These are phyloP conservation scores for Cinara cedri DNA, from an alignment of 2,888 invertebrate species.

Conservation along the genomic window DNA sequence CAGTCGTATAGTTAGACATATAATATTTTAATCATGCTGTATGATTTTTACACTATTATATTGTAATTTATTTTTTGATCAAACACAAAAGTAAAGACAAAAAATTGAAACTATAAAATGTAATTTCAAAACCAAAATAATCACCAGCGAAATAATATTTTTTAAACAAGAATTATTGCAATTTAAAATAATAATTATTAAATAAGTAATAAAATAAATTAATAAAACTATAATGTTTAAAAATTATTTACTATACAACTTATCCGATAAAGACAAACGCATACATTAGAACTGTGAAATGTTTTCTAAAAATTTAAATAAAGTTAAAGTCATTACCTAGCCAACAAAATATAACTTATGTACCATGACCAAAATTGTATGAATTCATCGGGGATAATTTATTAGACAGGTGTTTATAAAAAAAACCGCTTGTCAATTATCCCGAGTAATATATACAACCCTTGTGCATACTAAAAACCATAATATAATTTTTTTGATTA, in stretches of 20 bases:
- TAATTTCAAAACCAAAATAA: background rate
- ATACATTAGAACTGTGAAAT: background rate
- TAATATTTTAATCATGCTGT: no score
- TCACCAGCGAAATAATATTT: background rate
- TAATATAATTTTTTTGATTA: constrained; percentile 6
- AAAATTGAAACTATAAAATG: background rate
- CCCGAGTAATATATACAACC: constrained; percentile 18
- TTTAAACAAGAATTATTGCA: background rate
- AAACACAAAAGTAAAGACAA: background rate
- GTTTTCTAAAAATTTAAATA: background rate
- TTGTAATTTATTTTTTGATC: background rate
- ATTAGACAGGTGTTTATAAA: constrained; percentile 40
- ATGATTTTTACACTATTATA: no score
- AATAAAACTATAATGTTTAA: background rate
- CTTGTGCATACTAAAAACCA: background rate
- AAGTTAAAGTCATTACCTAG: constrained; percentile 22
- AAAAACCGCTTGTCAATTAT: constrained; percentile 26
- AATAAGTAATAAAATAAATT: background rate
- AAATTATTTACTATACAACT: no score
- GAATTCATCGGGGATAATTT: constrained; percentile 36
- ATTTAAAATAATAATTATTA: constrained; percentile 6
- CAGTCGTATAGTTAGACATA: no score
- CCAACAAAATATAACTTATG: constrained; percentile 37
- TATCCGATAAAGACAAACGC: background rate
- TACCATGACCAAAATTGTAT: constrained; percentile 43